phyloP scores from a whole-genome alignment of 2,888 invertebrate species.

The Caenorhabditis zanzibari region DNA sequence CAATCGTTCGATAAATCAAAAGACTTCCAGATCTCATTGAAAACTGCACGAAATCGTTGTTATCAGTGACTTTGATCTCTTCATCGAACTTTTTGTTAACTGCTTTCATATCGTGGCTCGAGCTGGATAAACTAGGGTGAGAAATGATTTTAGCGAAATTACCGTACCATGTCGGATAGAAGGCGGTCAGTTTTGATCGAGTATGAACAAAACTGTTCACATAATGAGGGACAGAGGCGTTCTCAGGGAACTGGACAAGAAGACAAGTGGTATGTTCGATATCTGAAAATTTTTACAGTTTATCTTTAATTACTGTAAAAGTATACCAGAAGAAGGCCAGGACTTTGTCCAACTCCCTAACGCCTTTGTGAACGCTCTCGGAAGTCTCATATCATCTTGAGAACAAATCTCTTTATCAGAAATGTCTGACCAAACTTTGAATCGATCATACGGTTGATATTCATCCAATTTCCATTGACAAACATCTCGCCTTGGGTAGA shows the following conservation, averaged over 20 bases:
- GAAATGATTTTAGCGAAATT: no score
- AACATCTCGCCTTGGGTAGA: slow-evolving; percentile 64
- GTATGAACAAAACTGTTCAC: slow-evolving; percentile 77
- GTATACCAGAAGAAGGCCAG: slow-evolving; percentile 63
- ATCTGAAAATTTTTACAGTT: slow-evolving; percentile 9
- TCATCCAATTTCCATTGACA: slow-evolving; percentile 72
- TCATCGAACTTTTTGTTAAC: slow-evolving; percentile 69
- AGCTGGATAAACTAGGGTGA: slow-evolving; percentile 61
- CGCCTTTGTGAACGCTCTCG: slow-evolving; percentile 59
- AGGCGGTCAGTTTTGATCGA: slow-evolving; percentile 71
- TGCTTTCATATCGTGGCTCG: slow-evolving; percentile 65
- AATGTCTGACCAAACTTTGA: slow-evolving; percentile 58
- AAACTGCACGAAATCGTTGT: slow-evolving; percentile 59
- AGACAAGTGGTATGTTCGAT: slow-evolving; percentile 52
- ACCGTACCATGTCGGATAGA: slow-evolving; percentile 77
- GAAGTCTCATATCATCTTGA: slow-evolving; percentile 58
- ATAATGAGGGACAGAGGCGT: slow-evolving; percentile 60
- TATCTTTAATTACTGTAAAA: not conserved
- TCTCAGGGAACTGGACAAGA: slow-evolving; percentile 31
- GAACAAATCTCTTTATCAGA: slow-evolving; percentile 51
- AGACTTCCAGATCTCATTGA: slow-evolving; percentile 53
- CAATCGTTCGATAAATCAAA: slow-evolving; percentile 61
- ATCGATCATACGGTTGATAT: slow-evolving; percentile 47
- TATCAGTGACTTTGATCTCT: slow-evolving; percentile 65
- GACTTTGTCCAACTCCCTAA: slow-evolving; percentile 64